These are phyloP conservation scores for Prunella fulvescens DNA, from an alignment of 2,113 vertebrate genomes.

Conservation along the genomic window DNA sequence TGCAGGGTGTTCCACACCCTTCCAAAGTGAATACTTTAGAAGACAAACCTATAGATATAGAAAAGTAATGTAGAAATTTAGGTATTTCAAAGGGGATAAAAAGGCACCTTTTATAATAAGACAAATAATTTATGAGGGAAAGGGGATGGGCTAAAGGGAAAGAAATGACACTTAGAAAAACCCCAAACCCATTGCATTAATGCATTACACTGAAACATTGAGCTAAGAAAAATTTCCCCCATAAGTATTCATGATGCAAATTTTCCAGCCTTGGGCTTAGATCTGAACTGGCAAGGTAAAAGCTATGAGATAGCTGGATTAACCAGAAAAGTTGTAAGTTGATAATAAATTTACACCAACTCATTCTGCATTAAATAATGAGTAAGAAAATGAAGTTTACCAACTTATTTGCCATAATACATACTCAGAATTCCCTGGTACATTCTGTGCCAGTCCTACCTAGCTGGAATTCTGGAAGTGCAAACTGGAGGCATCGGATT, in stretches of 20 bases:
- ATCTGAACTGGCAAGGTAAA: not conserved
- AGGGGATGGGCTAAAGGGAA: not conserved
- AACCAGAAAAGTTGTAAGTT: not conserved
- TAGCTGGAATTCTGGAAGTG: constrained; percentile 86
- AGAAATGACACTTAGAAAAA: not conserved
- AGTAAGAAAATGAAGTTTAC: not conserved
- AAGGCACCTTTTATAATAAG: not conserved
- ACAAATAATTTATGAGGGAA: not conserved
- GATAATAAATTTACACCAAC: not conserved
- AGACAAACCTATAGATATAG: not conserved
- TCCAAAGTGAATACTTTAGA: not conserved
- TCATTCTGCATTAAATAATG: not conserved
- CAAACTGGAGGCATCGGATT: constrained; percentile 80
- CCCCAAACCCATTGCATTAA: not conserved
- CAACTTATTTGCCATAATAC: not conserved
- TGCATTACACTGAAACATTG: not conserved
- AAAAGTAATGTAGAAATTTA: not conserved
- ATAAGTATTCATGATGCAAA: not conserved
- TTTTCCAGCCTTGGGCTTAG: not conserved
- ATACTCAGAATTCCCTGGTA: not conserved
- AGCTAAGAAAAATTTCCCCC: not conserved
- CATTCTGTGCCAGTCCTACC: constrained; percentile 69
- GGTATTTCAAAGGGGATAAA: not conserved
- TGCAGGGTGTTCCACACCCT: not conserved
- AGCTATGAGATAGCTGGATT: not conserved